Percentiles rank a stretch among this genome's conserved stretches.
Conservation (phyloP, 2,888 invertebrate genomes). For the Seira musarum region DNA sequence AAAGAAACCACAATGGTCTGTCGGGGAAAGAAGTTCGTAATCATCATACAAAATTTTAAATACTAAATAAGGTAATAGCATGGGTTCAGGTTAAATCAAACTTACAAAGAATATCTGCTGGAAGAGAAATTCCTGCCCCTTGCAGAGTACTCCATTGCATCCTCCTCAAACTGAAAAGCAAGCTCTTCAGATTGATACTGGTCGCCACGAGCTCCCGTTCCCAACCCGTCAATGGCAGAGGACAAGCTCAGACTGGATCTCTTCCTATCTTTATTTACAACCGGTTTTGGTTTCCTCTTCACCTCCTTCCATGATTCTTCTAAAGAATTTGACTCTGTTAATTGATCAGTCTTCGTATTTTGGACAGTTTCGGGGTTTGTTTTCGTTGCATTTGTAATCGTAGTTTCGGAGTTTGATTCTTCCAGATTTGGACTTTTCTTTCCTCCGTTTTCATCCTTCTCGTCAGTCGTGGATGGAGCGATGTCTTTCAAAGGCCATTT, state of each 20-base stretch:
- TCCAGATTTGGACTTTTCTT: not conserved
- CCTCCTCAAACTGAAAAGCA: slow-evolving; percentile 41
- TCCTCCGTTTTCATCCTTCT: not conserved
- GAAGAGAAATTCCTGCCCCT: slow-evolving; percentile 38
- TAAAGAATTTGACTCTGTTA: slow-evolving; percentile 13
- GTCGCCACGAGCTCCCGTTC: not conserved
- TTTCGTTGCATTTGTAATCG: too few relatives aligned
- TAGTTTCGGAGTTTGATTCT: slow-evolving; percentile 59
- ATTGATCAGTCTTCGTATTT: slow-evolving; percentile 58
- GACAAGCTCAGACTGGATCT: slow-evolving; percentile 31
- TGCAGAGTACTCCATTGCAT: slow-evolving; percentile 32
- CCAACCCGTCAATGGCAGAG: not conserved
- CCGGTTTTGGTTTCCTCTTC: slow-evolving; percentile 63
- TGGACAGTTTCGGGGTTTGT: not conserved
- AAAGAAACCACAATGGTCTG: slow-evolving; percentile 49
- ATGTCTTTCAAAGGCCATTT: slow-evolving; percentile 90
- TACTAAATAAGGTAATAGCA: slow-evolving; percentile 7
- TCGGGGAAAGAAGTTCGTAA: slow-evolving; percentile 61
- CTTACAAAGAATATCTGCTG: slow-evolving; percentile 43
- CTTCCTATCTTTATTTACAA: slow-evolving; percentile 55
- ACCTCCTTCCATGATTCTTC: slow-evolving; percentile 67
- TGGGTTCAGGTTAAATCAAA: slow-evolving; percentile 3
- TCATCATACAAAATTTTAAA: slow-evolving; percentile 52
- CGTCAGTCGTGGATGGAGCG: slow-evolving; percentile 67
- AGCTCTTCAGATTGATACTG: slow-evolving; percentile 23